These are phyloP conservation scores for Nyctibius grandis DNA, from an alignment of 2,797 vertebrate genomes.

Conservation along the genomic window DNA sequence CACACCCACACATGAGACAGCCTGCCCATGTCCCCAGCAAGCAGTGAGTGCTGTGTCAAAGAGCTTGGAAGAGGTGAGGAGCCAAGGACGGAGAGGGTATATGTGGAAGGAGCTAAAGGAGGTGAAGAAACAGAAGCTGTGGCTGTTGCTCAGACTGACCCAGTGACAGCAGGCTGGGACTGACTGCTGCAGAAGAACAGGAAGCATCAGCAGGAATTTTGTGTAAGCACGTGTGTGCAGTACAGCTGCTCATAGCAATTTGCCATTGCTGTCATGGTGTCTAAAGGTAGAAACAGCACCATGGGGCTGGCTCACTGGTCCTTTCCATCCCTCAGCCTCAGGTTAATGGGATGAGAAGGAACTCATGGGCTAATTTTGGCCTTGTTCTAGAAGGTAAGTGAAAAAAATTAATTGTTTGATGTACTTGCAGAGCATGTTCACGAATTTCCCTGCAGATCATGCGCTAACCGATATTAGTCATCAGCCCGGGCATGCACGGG, in stretches of 20 bases:
- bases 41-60: background rate
- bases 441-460: background rate
- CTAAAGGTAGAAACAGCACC: background rate
- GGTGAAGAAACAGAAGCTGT: background rate
- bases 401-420: background rate
- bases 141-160: background rate
- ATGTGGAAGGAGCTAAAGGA: background rate
- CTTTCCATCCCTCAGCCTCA: background rate
- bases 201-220: background rate
- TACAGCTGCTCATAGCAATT: background rate
- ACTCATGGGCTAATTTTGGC: background rate
- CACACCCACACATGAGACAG: rapidly evolving
- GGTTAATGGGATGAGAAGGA: background rate
- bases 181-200: background rate
- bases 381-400: background rate
- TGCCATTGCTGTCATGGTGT: background rate
- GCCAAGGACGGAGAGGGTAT: background rate
- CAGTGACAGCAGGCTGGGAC: background rate
- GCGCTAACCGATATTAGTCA: background rate
- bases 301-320: background rate
- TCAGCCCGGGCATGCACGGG: background rate
- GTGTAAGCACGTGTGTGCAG: rapidly evolving
- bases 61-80: background rate
- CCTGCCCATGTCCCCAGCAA: background rate
- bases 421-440: background rate